Evolutionary conservation across 1,140 invertebrate species (phyloP), one percentile per base, ranked within the genome.

Genomic region (Diuraphis noxia): DNA sequence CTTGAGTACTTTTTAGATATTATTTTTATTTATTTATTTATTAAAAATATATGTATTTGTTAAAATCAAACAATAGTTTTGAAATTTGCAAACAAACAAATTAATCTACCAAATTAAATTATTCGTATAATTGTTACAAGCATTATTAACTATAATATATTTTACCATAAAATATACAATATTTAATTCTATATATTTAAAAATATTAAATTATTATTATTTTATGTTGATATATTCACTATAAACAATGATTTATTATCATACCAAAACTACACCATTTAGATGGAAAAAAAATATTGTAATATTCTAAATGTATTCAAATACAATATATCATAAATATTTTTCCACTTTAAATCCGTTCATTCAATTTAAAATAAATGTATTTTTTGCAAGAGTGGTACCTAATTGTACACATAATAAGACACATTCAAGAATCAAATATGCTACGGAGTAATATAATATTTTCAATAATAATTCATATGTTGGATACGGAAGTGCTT

Each of bases 381-480:
- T 17, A n/a, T n/a, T n/a, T 3, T 5, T n/a, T n/a, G 6, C 5
- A n/a, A n/a, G 4, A n/a, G 0, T 17, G n/a, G n/a, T 72, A 49
- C 19, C 6, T 49, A 30, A 56, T 30, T 30, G 13, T 17, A 17
- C 4, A 72, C 7, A 49, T 23, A 21, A 23, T 49, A 49, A 49
- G 5, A 34, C 0, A 72, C n/a, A n/a, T n/a, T n/a, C n/a, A n/a
- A 72, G n/a, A n/a, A 4, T 72, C 4, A 72, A n/a, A 63, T n/a
- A 63, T n/a, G 30, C 56, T 5, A 5, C 13, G 10, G 0, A 72
- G n/a, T 19, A 6, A 72, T 72, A 13, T n/a, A n/a, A 72, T 72
- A 72, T n/a, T 72, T 72, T 34, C 30, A 72, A 72, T 72, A 72
- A 72, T 72, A 72, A 72, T 72, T n/a, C 30, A 0, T 30, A n/a